Conservation (phyloP, 2,113 vertebrate species). For the Hymenochirus boettgeri region DNA sequence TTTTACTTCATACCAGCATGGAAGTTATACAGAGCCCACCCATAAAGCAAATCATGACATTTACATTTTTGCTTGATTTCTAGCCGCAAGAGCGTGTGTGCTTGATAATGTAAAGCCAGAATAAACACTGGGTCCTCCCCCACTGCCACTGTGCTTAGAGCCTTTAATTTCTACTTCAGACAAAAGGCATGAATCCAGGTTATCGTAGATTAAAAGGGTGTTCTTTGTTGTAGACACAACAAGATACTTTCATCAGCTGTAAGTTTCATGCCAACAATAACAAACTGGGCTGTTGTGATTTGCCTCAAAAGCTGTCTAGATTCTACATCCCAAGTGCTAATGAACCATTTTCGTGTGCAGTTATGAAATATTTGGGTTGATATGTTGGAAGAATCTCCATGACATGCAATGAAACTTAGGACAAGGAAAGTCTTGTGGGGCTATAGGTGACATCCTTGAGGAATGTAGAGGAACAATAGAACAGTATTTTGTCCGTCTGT, state of each 20-base stretch:
- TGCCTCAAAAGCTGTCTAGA: slow-evolving; percentile 84
- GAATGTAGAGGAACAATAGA: slow-evolving; percentile 96
- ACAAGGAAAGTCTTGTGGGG: slow-evolving; percentile 86
- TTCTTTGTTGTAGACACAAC: slow-evolving; percentile 96
- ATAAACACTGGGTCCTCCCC: slow-evolving; percentile 80
- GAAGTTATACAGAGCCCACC: slow-evolving; percentile 96
- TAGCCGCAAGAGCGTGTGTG: slow-evolving; percentile 94
- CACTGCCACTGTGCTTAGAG: slow-evolving; percentile 79
- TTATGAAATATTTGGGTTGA: slow-evolving; percentile 86
- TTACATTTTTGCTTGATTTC: slow-evolving; percentile 96
- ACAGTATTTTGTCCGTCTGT: slow-evolving; percentile 95
- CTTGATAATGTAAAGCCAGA: slow-evolving; percentile 90
- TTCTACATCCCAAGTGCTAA: slow-evolving; percentile 96
- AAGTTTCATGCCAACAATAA: slow-evolving; percentile 90
- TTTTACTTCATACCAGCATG: slow-evolving; percentile 99
- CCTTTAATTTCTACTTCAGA: slow-evolving; percentile 96
- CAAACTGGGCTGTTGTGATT: slow-evolving; percentile 88
- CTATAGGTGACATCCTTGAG: slow-evolving; percentile 96
- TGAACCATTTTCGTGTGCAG: slow-evolving; percentile 93
- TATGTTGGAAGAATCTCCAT: slow-evolving; percentile 90
- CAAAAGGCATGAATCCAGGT: slow-evolving; percentile 92
- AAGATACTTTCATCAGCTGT: slow-evolving; percentile 86
- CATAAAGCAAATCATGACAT: slow-evolving; percentile 88
- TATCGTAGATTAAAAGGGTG: slow-evolving; percentile 93
- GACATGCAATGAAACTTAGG: slow-evolving; percentile 89